A percentile compares a stretch with the other conserved stretches of the same genome.
phyloP scores from a whole-genome alignment of 2,797 vertebrate genomes.

The Microcaecilia unicolor region DNA sequence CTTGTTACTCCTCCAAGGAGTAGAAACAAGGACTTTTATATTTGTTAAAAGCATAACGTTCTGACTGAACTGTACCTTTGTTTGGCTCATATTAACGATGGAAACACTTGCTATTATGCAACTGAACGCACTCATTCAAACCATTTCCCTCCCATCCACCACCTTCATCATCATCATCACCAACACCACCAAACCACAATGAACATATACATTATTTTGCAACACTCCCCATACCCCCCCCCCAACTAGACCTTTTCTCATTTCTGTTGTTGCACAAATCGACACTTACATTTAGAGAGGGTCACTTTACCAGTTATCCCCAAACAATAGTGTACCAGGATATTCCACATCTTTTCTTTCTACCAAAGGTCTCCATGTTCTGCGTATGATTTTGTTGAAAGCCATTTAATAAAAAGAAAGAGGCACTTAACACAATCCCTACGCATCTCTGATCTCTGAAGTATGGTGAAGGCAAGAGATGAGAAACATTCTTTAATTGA shows the following conservation, averaged over 20 bases:
- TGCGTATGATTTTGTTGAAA: slow-evolving; percentile 26
- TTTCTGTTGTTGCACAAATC: too few species aligned
- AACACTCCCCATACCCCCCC: too few species aligned
- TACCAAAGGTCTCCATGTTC: neutral
- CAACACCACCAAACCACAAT: too few species aligned
- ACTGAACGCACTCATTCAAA: slow-evolving; percentile 22
- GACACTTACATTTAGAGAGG: too few species aligned
- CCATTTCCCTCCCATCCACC: neutral
- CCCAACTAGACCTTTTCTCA: too few species aligned
- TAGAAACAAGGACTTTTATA: slow-evolving; percentile 37
- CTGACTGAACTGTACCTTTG: slow-evolving; percentile 17
- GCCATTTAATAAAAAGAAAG: slow-evolving; percentile 20
- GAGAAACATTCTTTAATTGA: slow-evolving; percentile 27
- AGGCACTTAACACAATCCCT: neutral
- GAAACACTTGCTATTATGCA: slow-evolving; percentile 23
- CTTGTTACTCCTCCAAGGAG: slow-evolving; percentile 24
- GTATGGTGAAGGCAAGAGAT: slow-evolving; percentile 3
- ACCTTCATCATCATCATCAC: neutral
- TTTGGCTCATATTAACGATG: slow-evolving; percentile 31
- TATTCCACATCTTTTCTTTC: too few species aligned
- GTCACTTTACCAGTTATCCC: too few species aligned
- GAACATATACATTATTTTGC: too few species aligned
- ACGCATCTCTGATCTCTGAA: slow-evolving; percentile 12
- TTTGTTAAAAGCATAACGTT: slow-evolving; percentile 34
- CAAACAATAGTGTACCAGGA: too few species aligned